Evolutionary conservation across 1,140 invertebrate species (phyloP).

Genomic region (Tigriopus japonicus): DNA sequence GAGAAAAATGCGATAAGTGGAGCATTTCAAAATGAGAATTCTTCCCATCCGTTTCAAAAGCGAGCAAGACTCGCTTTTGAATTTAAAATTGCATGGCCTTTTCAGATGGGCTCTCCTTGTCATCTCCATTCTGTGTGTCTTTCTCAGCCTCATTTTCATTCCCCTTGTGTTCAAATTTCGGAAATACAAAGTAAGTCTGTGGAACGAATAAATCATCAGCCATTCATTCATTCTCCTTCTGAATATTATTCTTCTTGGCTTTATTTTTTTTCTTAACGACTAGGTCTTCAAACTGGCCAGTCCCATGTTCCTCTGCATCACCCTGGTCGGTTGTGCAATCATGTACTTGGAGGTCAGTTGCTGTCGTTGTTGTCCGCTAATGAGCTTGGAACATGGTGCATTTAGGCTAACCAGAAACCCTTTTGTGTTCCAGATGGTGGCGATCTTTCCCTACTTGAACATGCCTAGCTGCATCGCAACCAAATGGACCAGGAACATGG

Average conservation of each 20-base stretch:
- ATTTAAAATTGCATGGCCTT: conserved; percentile 16
- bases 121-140: conserved; percentile 57
- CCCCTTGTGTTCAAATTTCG: conserved; percentile 52
- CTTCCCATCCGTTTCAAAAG: too few species aligned
- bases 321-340: conserved; percentile 60
- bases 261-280: conserved; percentile 33
- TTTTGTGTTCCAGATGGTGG: conserved; percentile 47
- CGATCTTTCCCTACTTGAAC: conserved; percentile 64
- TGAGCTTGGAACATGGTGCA: too few species aligned
- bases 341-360: conserved; percentile 64
- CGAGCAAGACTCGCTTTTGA: too few species aligned
- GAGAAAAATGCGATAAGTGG: too few species aligned
- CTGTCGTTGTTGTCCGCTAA: not conserved
- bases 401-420: too few species aligned
- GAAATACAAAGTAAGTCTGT: conserved; percentile 19
- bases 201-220: not conserved
- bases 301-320: conserved; percentile 70
- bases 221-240: conserved; percentile 3
- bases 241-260: not conserved
- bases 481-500: conserved; percentile 74
- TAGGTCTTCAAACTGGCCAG: conserved; percentile 78
- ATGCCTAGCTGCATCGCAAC: conserved; percentile 61
- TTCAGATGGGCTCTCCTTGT: conserved; percentile 52
- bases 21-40: too few species aligned
- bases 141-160: conserved; percentile 48